phyloP scores from a whole-genome alignment of 2,888 invertebrate genomes.

The Andrena camellia region DNA sequence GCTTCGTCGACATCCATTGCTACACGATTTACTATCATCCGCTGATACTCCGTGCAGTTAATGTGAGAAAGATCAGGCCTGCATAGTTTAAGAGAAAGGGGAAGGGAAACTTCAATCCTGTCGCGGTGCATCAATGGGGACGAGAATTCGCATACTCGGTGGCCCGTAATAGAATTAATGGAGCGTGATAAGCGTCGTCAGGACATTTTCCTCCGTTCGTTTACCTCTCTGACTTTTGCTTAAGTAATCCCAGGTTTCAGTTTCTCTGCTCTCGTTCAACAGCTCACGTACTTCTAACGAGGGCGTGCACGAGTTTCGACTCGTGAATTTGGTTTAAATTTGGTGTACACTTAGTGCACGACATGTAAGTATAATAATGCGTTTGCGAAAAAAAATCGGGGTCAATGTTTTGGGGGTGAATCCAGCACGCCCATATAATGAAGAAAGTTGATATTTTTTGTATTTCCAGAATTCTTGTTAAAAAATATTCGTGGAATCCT shows the following conservation, averaged over 20 bases:
- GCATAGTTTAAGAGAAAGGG: not conserved
- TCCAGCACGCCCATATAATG: too few species aligned
- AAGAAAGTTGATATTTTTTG: too few species aligned
- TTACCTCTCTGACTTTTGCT: constrained; percentile 75
- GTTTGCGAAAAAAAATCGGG: too few species aligned
- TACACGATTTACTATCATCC: constrained; percentile 22
- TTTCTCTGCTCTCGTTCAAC: constrained; percentile 55
- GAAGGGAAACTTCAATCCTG: constrained; percentile 30
- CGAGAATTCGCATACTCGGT: constrained; percentile 69
- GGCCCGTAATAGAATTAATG: constrained; percentile 82
- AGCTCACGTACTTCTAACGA: not conserved
- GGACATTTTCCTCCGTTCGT: constrained; percentile 76
- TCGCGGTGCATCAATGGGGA: constrained; percentile 63
- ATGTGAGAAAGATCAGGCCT: not conserved
- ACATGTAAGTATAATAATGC: too few species aligned
- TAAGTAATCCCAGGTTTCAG: constrained; percentile 77
- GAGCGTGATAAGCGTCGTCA: constrained; percentile 76
- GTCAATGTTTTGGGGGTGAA: too few species aligned
- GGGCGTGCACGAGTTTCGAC: not conserved
- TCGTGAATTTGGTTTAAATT: constrained; percentile 11
- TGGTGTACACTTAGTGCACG: too few species aligned
- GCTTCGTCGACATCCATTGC: constrained; percentile 23
- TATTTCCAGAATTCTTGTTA: too few species aligned
- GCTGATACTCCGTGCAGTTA: constrained; percentile 1
- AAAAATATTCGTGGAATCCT: too few species aligned